These are phyloP conservation scores for Blastomussa wellsi DNA, from an alignment of 92 coral and sea anemone species.

Conservation along the genomic window DNA sequence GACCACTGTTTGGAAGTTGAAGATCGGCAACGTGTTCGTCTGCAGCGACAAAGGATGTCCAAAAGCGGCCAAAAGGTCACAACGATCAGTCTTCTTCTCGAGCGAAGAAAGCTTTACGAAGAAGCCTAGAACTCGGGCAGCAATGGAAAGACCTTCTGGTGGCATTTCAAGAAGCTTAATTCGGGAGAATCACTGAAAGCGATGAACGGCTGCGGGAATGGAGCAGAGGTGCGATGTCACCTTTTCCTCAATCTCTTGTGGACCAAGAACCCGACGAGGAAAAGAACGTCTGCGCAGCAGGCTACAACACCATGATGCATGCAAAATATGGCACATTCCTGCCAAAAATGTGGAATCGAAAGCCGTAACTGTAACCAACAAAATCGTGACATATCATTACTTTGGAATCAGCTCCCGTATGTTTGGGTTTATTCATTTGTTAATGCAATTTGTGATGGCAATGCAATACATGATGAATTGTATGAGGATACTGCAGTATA, in stretches of 20 bases:
- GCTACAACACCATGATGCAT: neutral
- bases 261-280: slow-evolving; percentile 22
- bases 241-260: slow-evolving; percentile 17
- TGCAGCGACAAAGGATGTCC: neutral
- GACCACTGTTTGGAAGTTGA: neutral
- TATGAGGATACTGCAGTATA: slow-evolving; percentile 42
- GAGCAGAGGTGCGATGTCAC: slow-evolving; percentile 3
- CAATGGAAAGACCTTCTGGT: neutral
- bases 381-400: too few relatives aligned
- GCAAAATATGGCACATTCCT: slow-evolving; percentile 22
- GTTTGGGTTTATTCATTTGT: too few relatives aligned
- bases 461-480: slow-evolving; percentile 24
- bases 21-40: neutral
- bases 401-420: too few relatives aligned
- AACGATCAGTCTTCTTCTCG: neutral
- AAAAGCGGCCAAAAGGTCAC: neutral
- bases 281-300: neutral
- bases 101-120: neutral
- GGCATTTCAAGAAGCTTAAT: neutral
- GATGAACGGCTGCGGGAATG: slow-evolving; percentile 12
- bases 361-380: neutral
- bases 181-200: neutral
- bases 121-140: neutral
- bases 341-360: slow-evolving; percentile 6
- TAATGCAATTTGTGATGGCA: slow-evolving; percentile 23